Conservation (phyloP, 2,113 vertebrate genomes). For the Python bivittatus region DNA sequence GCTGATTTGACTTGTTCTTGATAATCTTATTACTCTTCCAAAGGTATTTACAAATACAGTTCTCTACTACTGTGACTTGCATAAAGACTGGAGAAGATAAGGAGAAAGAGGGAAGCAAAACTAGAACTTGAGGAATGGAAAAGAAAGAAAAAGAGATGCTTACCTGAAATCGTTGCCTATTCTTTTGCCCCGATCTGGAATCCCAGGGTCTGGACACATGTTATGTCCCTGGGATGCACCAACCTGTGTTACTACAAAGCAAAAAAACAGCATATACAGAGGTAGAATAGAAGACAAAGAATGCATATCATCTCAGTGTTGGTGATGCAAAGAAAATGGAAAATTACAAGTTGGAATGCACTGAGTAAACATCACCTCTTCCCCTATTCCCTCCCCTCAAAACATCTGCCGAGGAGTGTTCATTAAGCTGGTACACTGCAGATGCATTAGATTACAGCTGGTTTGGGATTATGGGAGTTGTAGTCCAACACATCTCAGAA, state of each 20-base stretch:
- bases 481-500: background rate
- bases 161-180: slow-evolving; percentile 98
- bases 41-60: background rate
- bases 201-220: slow-evolving; percentile 98
- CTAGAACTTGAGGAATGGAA: background rate
- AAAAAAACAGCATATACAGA: slow-evolving; percentile 81
- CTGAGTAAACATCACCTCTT: background rate
- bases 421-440: background rate
- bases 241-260: slow-evolving; percentile 96
- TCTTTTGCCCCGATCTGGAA: slow-evolving; percentile 96
- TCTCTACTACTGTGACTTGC: background rate
- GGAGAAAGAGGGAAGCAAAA: background rate
- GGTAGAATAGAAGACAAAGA: slow-evolving; percentile 67
- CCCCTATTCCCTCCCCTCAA: background rate
- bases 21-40: too few relatives aligned
- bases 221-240: slow-evolving; percentile 98
- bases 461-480: background rate
- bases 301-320: slow-evolving; percentile 42
- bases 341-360: slow-evolving; percentile 20
- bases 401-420: slow-evolving; percentile 34
- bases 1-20: too few relatives aligned
- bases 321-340: slow-evolving; percentile 64
- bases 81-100: background rate
- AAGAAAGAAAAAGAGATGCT: slow-evolving; percentile 40
- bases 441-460: background rate